Evolutionary conservation across 2,113 vertebrate species (phyloP).

Genomic region (Glareola pratincola): DNA sequence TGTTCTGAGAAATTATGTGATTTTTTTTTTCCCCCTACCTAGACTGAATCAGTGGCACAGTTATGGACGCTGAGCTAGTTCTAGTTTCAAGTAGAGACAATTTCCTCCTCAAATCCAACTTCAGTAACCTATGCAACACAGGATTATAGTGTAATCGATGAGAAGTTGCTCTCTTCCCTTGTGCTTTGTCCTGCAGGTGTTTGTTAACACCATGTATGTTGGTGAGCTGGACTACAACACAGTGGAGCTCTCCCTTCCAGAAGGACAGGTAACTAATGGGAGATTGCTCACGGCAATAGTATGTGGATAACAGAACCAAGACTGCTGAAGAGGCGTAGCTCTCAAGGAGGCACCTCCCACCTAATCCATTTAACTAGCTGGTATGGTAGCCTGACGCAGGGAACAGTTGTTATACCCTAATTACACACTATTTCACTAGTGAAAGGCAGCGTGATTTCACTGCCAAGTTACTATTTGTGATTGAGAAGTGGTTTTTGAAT

Average conservation of each 20-base stretch:
- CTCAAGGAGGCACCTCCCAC: background rate
- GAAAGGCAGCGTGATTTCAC: background rate
- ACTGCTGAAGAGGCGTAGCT: background rate
- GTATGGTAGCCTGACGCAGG: background rate
- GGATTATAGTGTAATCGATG: rapidly evolving
- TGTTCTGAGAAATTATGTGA: background rate
- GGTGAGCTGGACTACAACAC: constrained; percentile 84
- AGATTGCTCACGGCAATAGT: background rate
- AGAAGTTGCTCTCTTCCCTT: background rate
- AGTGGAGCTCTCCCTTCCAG: constrained; percentile 78
- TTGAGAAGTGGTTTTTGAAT: background rate
- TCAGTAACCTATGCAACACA: background rate
- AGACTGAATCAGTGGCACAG: background rate
- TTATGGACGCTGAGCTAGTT: background rate
- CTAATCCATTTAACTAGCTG: background rate
- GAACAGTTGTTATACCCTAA: background rate
- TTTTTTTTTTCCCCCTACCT: background rate
- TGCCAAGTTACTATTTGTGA: background rate
- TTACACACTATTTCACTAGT: background rate
- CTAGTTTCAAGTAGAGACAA: background rate
- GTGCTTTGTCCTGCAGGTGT: constrained; percentile 79
- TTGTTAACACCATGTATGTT: constrained; percentile 85
- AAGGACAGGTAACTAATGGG: constrained; percentile 78
- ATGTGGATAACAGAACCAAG: background rate
- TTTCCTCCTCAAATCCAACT: background rate